phyloP scores from a whole-genome alignment of 2,797 vertebrate species.

The Anableps anableps region DNA sequence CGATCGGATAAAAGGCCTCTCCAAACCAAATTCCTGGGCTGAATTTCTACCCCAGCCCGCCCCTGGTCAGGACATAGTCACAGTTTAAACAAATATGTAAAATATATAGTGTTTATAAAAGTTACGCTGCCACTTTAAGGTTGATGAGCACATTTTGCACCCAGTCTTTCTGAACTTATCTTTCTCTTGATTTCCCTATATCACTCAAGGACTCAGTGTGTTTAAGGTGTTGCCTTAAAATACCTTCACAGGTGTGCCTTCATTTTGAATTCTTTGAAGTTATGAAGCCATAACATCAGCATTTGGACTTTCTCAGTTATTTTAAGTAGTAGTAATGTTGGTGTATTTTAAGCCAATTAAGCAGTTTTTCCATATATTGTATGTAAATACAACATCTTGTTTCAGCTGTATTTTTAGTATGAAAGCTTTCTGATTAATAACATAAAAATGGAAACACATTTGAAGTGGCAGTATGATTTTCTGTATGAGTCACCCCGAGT shows the following conservation, averaged over 20 bases:
- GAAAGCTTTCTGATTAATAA: background rate
- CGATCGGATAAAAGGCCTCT: no score
- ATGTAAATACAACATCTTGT: background rate
- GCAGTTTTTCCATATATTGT: background rate
- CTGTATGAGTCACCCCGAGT: background rate
- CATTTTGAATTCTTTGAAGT: background rate
- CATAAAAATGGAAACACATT: background rate
- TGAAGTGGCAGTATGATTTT: background rate
- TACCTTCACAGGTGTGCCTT: background rate
- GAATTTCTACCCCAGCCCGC: no score
- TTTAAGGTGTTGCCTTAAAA: background rate
- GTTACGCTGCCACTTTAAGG: background rate
- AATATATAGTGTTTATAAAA: no score
- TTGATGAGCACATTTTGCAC: background rate
- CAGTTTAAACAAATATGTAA: no score
- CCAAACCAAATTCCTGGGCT: no score
- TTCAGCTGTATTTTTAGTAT: constrained; percentile 1
- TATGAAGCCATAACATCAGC: background rate
- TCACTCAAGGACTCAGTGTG: background rate
- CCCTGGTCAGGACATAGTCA: no score
- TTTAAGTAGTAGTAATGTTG: background rate
- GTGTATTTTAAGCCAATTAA: background rate
- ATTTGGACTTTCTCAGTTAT: background rate
- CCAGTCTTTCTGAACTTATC: background rate
- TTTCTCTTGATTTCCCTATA: background rate